Evolutionary conservation across 2,888 invertebrate genomes (phyloP).

Genomic region (Girardia tigrina): DNA sequence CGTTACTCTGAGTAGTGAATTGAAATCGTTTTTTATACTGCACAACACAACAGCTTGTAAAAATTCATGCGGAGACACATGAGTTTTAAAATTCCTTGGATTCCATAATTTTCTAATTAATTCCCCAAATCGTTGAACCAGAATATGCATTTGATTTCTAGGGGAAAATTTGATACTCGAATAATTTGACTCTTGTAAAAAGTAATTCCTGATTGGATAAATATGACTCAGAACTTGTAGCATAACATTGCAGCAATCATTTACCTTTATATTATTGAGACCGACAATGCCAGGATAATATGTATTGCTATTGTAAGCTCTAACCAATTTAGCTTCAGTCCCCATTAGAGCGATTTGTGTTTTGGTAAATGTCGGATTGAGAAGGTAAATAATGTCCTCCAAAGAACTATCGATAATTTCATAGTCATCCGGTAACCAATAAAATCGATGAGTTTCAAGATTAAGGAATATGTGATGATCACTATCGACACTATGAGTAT

Average conservation of each 20-base stretch:
- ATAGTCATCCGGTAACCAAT: slow-evolving; percentile 96
- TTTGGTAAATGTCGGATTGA: slow-evolving; percentile 82
- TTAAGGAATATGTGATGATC: slow-evolving; percentile 95
- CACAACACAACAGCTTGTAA: slow-evolving; percentile 88
- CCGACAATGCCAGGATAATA: slow-evolving; percentile 87
- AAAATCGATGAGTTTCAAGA: slow-evolving; percentile 85
- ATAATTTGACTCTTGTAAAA: slow-evolving; percentile 74
- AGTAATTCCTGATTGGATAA: slow-evolving; percentile 79
- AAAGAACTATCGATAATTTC: slow-evolving; percentile 89
- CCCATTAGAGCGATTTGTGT: slow-evolving; percentile 71
- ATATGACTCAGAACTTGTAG: slow-evolving; percentile 86
- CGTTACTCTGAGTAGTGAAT: slow-evolving; percentile 96
- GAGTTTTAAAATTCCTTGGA: slow-evolving; percentile 92
- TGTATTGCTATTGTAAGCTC: slow-evolving; percentile 86
- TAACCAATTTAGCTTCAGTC: slow-evolving; percentile 65
- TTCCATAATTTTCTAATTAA: slow-evolving; percentile 94
- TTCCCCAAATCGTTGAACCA: slow-evolving; percentile 77
- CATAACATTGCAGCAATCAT: slow-evolving; percentile 98
- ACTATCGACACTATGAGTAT: slow-evolving; percentile 92
- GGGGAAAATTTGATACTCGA: slow-evolving; percentile 69
- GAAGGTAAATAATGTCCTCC: slow-evolving; percentile 88
- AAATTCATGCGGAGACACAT: slow-evolving; percentile 99
- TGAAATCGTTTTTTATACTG: slow-evolving; percentile 90
- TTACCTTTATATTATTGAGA: slow-evolving; percentile 80
- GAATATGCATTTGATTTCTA: slow-evolving; percentile 76